Conservation (phyloP, 2,113 vertebrate species). For the Lucifuga dentata region DNA sequence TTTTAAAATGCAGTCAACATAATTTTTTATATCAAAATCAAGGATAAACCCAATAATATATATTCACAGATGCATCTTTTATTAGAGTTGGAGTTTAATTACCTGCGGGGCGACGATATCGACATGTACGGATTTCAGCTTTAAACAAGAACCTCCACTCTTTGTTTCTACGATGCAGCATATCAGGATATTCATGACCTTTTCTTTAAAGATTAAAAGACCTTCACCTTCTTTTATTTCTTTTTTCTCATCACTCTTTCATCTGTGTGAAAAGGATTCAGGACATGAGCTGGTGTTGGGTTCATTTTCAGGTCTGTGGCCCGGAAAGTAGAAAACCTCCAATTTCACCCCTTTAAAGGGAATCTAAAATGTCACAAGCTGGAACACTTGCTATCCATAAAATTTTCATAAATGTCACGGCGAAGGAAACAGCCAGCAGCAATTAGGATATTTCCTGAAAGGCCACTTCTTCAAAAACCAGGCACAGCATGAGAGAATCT, state of each 20-base stretch:
- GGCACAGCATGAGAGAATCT: slow-evolving; percentile 2
- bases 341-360: slow-evolving; percentile 74
- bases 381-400: slow-evolving; percentile 67
- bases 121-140: slow-evolving; percentile 1
- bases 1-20: too few species aligned
- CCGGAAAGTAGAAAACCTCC: slow-evolving; percentile 62
- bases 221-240: slow-evolving; percentile 64
- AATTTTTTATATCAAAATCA: slow-evolving; percentile 6
- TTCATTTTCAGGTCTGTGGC: slow-evolving; percentile 71
- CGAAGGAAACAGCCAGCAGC: slow-evolving; percentile 45
- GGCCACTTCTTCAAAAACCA: slow-evolving; percentile 45
- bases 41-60: not conserved
- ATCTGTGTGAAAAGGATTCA: slow-evolving; percentile 68
- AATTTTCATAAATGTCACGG: slow-evolving; percentile 80
- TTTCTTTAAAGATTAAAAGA: slow-evolving; percentile 74
- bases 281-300: slow-evolving; percentile 59
- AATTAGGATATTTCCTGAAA: slow-evolving; percentile 67
- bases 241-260: slow-evolving; percentile 62
- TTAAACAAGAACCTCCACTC: slow-evolving; percentile 11
- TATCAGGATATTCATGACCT: slow-evolving; percentile 78
- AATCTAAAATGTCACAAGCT: slow-evolving; percentile 79
- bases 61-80: not conserved
- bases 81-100: not conserved
- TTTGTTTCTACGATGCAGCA: slow-evolving; percentile 46
- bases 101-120: slow-evolving; percentile 23